A percentile compares a stretch with the other conserved stretches of the same genome.
Conservation (phyloP, 2,797 vertebrate genomes). For the Danio tinwini region DNA sequence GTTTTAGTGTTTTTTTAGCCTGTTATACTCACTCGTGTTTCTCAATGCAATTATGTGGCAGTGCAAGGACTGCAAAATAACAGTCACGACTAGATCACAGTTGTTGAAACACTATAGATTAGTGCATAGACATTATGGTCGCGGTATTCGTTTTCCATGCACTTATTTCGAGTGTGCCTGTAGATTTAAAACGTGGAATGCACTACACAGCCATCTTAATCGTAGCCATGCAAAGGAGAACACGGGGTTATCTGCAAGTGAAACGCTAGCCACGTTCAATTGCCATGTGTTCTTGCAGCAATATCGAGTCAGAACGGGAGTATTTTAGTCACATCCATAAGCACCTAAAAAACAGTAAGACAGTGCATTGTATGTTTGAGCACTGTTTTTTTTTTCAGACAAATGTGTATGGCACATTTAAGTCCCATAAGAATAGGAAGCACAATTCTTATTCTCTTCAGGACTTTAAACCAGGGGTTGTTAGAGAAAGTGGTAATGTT, state of each 20-base stretch:
- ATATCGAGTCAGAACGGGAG: neutral
- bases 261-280: neutral
- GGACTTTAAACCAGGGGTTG: constrained; percentile 19
- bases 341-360: neutral
- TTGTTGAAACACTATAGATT: constrained; percentile 11
- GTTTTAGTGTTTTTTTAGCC: neutral
- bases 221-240: neutral
- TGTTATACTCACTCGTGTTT: neutral
- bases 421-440: constrained; percentile 19
- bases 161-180: neutral
- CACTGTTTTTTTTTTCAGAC: neutral
- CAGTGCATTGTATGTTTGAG: neutral
- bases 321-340: neutral
- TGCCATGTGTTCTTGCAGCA: neutral
- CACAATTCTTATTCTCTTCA: constrained; percentile 9
- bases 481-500: neutral
- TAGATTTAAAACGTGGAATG: constrained; percentile 14
- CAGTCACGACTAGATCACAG: neutral
- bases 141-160: neutral
- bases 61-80: constrained; percentile 8
- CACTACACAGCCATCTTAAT: neutral
- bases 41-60: neutral
- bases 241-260: neutral
- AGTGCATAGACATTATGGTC: constrained; percentile 4
- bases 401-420: neutral